phyloP scores from a whole-genome alignment of 1,140 invertebrate species.

The Heliconius hermathena region DNA sequence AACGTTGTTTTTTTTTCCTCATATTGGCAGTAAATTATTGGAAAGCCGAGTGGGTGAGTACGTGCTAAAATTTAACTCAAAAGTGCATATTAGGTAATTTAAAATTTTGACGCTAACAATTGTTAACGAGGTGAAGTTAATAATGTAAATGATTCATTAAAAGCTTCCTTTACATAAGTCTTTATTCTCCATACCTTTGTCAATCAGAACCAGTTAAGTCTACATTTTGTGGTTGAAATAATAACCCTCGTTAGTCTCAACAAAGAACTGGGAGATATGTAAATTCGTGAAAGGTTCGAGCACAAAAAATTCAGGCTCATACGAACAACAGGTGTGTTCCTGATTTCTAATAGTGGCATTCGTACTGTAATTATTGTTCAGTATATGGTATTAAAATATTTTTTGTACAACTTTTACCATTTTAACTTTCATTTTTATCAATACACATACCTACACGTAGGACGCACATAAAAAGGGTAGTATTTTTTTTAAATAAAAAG shows the following conservation, averaged over 20 bases:
- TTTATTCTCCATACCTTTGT: conserved; percentile 64
- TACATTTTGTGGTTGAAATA: conserved; percentile 78
- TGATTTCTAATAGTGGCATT: conserved; percentile 74
- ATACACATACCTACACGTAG: background rate
- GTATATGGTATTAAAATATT: conserved; percentile 57
- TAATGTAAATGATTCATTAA: conserved; percentile 49
- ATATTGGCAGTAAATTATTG: background rate
- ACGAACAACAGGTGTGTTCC: conserved; percentile 72
- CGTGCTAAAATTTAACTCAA: conserved; percentile 42
- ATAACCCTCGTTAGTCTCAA: conserved; percentile 74
- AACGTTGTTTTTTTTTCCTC: conserved; percentile 9
- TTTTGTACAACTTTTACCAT: conserved; percentile 59
- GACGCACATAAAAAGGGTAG: background rate
- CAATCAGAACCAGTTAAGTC: conserved; percentile 70
- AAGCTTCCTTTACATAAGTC: conserved; percentile 55
- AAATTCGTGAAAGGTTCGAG: conserved; percentile 72
- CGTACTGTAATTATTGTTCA: conserved; percentile 62
- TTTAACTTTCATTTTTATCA: conserved; percentile 64
- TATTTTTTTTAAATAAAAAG: conserved; percentile 19
- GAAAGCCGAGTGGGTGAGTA: conserved; percentile 22
- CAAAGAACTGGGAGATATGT: conserved; percentile 75
- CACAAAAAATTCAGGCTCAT: conserved; percentile 71
- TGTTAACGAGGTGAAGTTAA: conserved; percentile 68
- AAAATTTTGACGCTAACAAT: conserved; percentile 57
- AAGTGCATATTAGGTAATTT: conserved; percentile 46